Evolutionary conservation across 2,113 vertebrate genomes (phyloP), one percentile per base, ranked within the genome.

Genomic region (Todiramphus saurophagus): DNA sequence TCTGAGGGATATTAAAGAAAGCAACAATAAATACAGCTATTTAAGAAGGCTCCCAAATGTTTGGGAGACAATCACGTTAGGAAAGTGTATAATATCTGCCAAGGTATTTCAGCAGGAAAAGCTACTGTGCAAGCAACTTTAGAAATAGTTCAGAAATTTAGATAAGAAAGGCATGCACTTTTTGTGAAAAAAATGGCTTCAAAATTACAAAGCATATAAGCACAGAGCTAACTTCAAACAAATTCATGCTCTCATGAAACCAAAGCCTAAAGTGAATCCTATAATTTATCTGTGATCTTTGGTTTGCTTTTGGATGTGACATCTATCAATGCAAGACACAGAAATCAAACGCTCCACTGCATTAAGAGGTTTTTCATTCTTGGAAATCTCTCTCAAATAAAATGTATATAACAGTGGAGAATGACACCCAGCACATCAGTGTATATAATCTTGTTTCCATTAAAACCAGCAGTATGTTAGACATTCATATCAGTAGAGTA

Each of bases 201-300:
- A 46, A 48, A 81, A 62, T 70, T 53, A 19, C 18, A 66, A 66
- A 60, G 9, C 13, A 17, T 48, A 4, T 24, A 48, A 90, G 44
- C n/a, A 50, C 28, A 80, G 30, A 56, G 5, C 13, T 80, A 33
- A 69, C 50, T 83, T 95, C 46, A 80, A 77, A 68, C 15, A 55
- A 78, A 37, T 72, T 60, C 62, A 4, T 73, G 41, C 18, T 63
- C 2, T 68, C 24, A 12, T 13, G 30, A 64, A 91, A 41, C 14
- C 0, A 0, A 59, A 82, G 56, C 31, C 25, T 8, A 7, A 75
- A 55, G 6, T 15, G 16, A 75, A 16, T 56, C 7, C 13, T 10
- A 5, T 8, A 60, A 69, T 66, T 60, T 33, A 13, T 33, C 23
- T 48, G 10, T 44, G 25, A 51, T 68, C 9, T 0, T 30, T 64